Conservation (phyloP, 2,888 invertebrate genomes). For the Perizoma flavofasciatum region DNA sequence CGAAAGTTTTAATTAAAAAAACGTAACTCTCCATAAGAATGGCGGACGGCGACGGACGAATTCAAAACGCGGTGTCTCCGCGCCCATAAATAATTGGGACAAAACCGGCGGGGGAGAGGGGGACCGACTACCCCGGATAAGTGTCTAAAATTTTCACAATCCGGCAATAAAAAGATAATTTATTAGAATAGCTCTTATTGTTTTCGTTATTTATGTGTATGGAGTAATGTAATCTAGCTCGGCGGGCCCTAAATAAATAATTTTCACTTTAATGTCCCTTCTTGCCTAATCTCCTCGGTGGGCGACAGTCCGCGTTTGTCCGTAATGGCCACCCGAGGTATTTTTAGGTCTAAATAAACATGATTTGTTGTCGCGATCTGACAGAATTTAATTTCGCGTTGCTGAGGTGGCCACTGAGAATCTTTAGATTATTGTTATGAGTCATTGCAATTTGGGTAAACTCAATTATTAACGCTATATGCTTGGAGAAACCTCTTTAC, state of each 20-base stretch:
- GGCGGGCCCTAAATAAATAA: slow-evolving; percentile 82
- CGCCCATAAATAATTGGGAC: slow-evolving; percentile 83
- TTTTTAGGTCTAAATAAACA: slow-evolving; percentile 84
- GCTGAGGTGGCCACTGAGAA: slow-evolving; percentile 65
- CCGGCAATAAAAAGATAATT: slow-evolving; percentile 85
- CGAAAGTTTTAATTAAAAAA: slow-evolving; percentile 82
- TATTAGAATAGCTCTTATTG: slow-evolving; percentile 84
- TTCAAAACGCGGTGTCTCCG: slow-evolving; percentile 76
- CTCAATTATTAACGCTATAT: slow-evolving; percentile 3
- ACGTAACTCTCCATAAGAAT: slow-evolving; percentile 74
- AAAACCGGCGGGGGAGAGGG: slow-evolving; percentile 63
- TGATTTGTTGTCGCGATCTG: slow-evolving; percentile 81
- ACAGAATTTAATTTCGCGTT: slow-evolving; percentile 80
- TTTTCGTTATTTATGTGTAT: slow-evolving; percentile 84
- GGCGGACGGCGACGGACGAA: slow-evolving; percentile 72
- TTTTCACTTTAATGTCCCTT: slow-evolving; percentile 82
- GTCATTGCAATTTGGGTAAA: slow-evolving; percentile 40
- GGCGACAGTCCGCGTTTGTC: slow-evolving; percentile 71
- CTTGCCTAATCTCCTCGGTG: slow-evolving; percentile 82
- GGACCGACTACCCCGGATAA: slow-evolving; percentile 62
- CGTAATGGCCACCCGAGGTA: slow-evolving; percentile 82
- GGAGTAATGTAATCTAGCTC: slow-evolving; percentile 84
- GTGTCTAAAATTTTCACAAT: slow-evolving; percentile 85
- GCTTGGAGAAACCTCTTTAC: too few relatives aligned
- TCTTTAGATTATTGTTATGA: slow-evolving; percentile 80